A percentile compares a stretch with the other conserved stretches of the same genome.
These are phyloP conservation scores for Elephas maximus DNA, from an alignment of 2,113 vertebrate species.

Conservation along the genomic window DNA sequence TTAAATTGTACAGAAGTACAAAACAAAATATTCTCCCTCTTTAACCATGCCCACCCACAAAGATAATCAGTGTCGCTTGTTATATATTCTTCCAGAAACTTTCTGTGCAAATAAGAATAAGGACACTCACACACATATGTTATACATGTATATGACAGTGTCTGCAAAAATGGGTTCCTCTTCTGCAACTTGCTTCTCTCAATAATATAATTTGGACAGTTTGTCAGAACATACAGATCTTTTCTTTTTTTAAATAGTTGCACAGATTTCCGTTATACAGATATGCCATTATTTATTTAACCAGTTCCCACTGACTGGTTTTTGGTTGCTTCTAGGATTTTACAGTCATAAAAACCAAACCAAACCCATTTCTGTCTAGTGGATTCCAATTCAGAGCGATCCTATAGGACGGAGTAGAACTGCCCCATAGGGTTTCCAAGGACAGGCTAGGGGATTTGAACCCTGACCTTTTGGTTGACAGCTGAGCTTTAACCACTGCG, in stretches of 20 bases:
- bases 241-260: background rate
- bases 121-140: background rate
- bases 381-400: too few species aligned
- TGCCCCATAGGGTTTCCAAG: too few species aligned
- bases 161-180: background rate
- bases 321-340: conserved; percentile 33
- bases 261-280: background rate
- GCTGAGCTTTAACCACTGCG: too few species aligned
- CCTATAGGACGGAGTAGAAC: too few species aligned
- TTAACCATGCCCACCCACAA: background rate
- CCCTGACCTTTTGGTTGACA: too few species aligned
- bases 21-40: conserved; percentile 31
- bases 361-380: too few species aligned
- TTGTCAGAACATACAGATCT: background rate
- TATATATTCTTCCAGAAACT: conserved; percentile 8
- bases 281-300: background rate
- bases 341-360: background rate
- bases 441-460: too few species aligned
- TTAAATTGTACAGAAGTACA: background rate
- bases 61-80: background rate
- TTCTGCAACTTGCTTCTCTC: conserved; percentile 16
- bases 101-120: background rate
- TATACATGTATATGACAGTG: background rate
- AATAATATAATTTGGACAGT: background rate
- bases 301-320: background rate